phyloP scores from a whole-genome alignment of 2,113 vertebrate species.

The Lycocorax pyrrhopterus region DNA sequence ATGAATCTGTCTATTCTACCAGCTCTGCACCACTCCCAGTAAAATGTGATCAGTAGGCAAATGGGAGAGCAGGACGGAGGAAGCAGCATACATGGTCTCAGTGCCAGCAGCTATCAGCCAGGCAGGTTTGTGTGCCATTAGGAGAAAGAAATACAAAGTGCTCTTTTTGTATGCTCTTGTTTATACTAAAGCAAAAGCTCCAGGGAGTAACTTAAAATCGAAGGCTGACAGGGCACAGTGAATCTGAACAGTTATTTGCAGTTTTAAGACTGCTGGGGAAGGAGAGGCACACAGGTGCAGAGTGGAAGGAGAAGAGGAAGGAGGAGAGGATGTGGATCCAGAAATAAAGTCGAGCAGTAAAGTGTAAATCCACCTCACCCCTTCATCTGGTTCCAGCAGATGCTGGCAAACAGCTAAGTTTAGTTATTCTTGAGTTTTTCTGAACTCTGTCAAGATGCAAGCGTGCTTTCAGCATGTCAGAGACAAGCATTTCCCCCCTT shows the following conservation, averaged over 20 bases:
- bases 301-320: not conserved
- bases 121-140: not conserved
- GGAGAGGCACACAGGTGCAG: not conserved
- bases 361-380: not conserved
- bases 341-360: not conserved
- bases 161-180: not conserved
- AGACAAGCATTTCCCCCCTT: not conserved
- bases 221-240: not conserved
- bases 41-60: not conserved
- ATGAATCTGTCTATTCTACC: not conserved
- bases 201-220: not conserved
- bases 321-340: not conserved
- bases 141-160: slow-evolving; percentile 14
- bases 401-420: not conserved
- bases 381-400: not conserved
- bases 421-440: not conserved
- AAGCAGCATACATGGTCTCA: not conserved
- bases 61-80: not conserved
- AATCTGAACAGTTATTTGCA: not conserved
- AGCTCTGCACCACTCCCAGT: not conserved
- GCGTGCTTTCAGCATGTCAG: not conserved
- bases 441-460: not conserved
- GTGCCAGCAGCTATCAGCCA: not conserved
- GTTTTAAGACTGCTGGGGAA: not conserved
- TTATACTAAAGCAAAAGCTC: slow-evolving; percentile 1